phyloP scores from a whole-genome alignment of 2,888 invertebrate genomes.

The Elaeidobius kamerunicus region DNA sequence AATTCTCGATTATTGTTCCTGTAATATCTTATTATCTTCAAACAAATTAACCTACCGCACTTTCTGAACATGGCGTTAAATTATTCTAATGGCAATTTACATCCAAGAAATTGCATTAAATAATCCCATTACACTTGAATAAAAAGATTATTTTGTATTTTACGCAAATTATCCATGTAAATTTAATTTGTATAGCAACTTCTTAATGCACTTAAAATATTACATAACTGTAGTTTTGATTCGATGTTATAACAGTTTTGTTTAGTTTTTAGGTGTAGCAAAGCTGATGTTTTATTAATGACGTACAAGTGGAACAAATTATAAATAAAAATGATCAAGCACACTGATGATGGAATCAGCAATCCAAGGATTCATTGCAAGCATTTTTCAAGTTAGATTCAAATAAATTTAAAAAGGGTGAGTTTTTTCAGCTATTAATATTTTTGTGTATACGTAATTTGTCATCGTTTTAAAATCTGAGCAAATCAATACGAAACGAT shows the following conservation, averaged over 20 bases:
- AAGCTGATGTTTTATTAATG: not conserved
- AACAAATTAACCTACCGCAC: not conserved
- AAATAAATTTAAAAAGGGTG: no score
- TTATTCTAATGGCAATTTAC: not conserved
- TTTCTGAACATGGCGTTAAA: not conserved
- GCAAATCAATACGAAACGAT: no score
- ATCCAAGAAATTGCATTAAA: not conserved
- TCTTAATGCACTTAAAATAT: no score
- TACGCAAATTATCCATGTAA: conserved; percentile 7
- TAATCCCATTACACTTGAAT: conserved; percentile 2
- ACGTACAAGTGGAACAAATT: not conserved
- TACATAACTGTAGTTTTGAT: not conserved
- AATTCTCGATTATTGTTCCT: no score
- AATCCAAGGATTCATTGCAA: no score
- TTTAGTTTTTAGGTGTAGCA: not conserved
- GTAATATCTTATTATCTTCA: no score
- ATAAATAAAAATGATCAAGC: no score
- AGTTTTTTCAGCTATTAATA: no score
- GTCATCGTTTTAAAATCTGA: no score
- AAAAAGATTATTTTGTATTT: conserved; percentile 2
- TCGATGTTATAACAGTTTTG: not conserved
- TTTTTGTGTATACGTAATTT: no score
- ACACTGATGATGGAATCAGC: no score
- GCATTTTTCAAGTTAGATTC: no score
- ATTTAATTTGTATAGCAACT: not conserved